Base-by-base conservation (phyloP, 2,888 invertebrate species). In the Drosophila cyrtoloma region DNA sequence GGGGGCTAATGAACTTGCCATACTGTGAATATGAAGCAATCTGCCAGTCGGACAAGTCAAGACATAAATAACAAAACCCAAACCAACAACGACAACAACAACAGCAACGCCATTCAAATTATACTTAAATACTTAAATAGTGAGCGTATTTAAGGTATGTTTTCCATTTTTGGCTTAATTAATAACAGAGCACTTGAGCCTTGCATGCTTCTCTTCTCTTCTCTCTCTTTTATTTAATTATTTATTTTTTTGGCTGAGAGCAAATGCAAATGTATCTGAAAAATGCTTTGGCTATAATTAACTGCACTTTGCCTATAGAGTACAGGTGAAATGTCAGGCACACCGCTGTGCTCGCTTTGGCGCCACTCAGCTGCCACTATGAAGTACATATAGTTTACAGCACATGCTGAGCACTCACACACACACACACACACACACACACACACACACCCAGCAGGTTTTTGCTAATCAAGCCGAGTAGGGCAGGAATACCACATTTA, bases 1-100 rank as follows among this genome's bases (percentile, higher is more conserved):
- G 68, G 16, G 78, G 82, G 82, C 82, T 83, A 83, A 84, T 73
- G 82, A 83, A 83, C 82, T 83, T 74, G 75, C 67, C 71, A 61
- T 64, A 64, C 39, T 57, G n/a, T 73, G 51, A 77, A 80, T 59
- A 57, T 80, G 72, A 63, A 70, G 60, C 71, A 80, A 76, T 71
- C 68, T 68, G 71, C 65, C 42, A 53, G 68, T 50, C 51, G 72
- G 51, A 63, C 72, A 61, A 68, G 47, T 63, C 66, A 64, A 68
- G 56, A 47, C 67, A 67, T 72, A 59, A 63, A 67, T 56, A 58
- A 63, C 52, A 56, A 58, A 44, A 9, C 1, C 14, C 7, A 55
- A 67, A 63, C 39, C 44, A 57, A 51, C 47, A 59, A 19, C 50
- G 42, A 33, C 19, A 42, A 53, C 42, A 59, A 51, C 62, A 53